Base-by-base conservation (phyloP, 92 coral and sea anemone genomes). In the Epizoanthus rinbou region DNA sequence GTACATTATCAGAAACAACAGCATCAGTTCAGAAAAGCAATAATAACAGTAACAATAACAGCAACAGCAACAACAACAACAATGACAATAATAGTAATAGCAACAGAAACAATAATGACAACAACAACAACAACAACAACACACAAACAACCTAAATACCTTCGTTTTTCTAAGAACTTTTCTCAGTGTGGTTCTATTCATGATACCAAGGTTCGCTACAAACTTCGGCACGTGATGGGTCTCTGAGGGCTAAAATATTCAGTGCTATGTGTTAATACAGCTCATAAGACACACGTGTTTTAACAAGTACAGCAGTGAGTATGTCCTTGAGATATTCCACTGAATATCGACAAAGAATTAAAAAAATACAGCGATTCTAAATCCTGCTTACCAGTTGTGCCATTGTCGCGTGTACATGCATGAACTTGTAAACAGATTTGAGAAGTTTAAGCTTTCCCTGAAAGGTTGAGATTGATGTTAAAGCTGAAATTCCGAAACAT, bases 161-260 rank as follows among this genome's bases (percentile, higher is more conserved):
- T 78, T 78, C 3, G 70, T 23, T 62, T 78, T 78, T 35, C 65
- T 78, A 16, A 78, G 82, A 19, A 24, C 5, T 35, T 62, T 78
- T 15, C 82, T 21, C 16, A 62, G 57, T 23, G 58, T 18, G 2
- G 72, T 43, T 18, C 82, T 60, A 25, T 78, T 78, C 58, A 78
- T 4, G 33, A 78, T 10, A 6, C 82, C 82, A 19, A 19, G 71
- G 71, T 78, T 78, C 6, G 58, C 59, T 60, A 62, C 59, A 78
- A 78, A 78, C 25, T 62, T 78, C 8, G 82, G 82, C 82, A 78
- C 39, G 28, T 62, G 82, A 50, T 78, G 82, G 14, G 7, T 78
- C 58, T 78, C 82, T 62, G 58, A 37, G 64, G 4, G 18, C 82
- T 78, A 60, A 63, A 17, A 74, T 9, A 10, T 10, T 9, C 43